A percentile compares a stretch with the other conserved stretches of the same genome.
Conservation (phyloP, 1,140 invertebrate species). For the Lordiphosa mommai region DNA sequence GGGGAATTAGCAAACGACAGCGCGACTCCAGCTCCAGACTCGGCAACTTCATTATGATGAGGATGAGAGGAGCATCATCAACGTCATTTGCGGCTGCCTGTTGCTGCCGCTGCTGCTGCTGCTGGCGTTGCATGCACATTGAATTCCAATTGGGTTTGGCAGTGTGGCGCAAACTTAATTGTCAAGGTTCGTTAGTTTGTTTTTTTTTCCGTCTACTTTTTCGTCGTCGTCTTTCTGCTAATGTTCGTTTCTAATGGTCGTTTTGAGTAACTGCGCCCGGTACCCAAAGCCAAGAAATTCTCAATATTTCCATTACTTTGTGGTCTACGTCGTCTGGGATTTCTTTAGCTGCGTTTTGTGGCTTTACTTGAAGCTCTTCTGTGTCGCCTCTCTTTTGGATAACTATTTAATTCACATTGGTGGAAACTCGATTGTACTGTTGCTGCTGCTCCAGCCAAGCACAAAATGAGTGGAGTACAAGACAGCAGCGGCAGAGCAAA, state of each 20-base stretch:
- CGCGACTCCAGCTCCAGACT: slow-evolving; percentile 15
- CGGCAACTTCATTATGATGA: slow-evolving; percentile 56
- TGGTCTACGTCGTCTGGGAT: slow-evolving; percentile 72
- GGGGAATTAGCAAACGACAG: slow-evolving; percentile 62
- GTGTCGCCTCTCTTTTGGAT: slow-evolving; percentile 70
- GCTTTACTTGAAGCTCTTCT: slow-evolving; percentile 31
- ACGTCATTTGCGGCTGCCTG: slow-evolving; percentile 42
- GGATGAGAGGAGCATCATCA: slow-evolving; percentile 52
- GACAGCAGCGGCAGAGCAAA: slow-evolving; percentile 17
- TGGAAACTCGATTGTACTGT: slow-evolving; percentile 75
- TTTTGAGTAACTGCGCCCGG: slow-evolving; percentile 66
- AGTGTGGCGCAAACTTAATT: slow-evolving; percentile 74
- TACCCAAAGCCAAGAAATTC: slow-evolving; percentile 51
- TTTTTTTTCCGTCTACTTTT: slow-evolving; percentile 34
- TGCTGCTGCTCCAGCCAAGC: slow-evolving; percentile 38
- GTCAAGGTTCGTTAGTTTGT: slow-evolving; percentile 74
- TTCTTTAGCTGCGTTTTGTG: slow-evolving; percentile 47
- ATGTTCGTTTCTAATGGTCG: slow-evolving; percentile 72
- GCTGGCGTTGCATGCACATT: slow-evolving; percentile 69
- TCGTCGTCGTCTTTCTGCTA: slow-evolving; percentile 44
- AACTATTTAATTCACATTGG: slow-evolving; percentile 75
- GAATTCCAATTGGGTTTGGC: slow-evolving; percentile 75
- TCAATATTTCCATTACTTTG: slow-evolving; percentile 76
- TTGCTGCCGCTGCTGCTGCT: slow-evolving; percentile 22
- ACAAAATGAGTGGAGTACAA: slow-evolving; percentile 42